A percentile compares a stretch with the other conserved stretches of the same genome.
Conservation (phyloP, 2,888 invertebrate genomes). For the Heteromyza rotundicornis region DNA sequence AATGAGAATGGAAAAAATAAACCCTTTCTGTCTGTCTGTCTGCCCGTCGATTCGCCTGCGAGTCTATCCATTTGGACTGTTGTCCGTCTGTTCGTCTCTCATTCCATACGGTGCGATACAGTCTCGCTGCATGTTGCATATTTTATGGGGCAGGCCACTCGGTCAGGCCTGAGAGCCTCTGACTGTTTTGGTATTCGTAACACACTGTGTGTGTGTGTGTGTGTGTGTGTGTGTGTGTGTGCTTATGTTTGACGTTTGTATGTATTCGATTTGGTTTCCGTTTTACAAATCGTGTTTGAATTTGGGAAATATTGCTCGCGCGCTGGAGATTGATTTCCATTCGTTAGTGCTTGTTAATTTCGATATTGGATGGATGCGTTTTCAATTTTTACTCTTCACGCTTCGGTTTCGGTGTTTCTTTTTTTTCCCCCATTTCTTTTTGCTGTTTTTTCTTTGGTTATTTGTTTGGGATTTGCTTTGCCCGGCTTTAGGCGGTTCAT, state of each 20-base stretch:
- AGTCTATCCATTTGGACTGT: not conserved
- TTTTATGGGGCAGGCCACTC: constrained; percentile 4
- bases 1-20: no score
- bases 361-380: no score
- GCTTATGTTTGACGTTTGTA: constrained; percentile 7
- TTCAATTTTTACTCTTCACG: no score
- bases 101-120: not conserved
- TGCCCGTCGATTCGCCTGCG: not conserved
- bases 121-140: constrained; percentile 6
- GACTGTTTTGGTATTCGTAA: no score
- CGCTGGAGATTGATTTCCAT: constrained; percentile 12
- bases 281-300: constrained; percentile 48
- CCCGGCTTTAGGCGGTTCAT: no score
- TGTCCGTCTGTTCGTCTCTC: not conserved
- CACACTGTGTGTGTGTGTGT: not conserved
- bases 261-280: constrained; percentile 23
- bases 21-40: not conserved
- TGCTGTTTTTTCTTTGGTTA: no score
- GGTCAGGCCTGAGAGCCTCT: no score
- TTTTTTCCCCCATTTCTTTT: no score
- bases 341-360: not conserved
- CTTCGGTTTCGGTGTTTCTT: no score
- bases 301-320: constrained; percentile 36
- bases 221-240: constrained; percentile 22
- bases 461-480: no score